phyloP scores from a whole-genome alignment of 2,113 vertebrate genomes.

The Hirundichthys speculiger region DNA sequence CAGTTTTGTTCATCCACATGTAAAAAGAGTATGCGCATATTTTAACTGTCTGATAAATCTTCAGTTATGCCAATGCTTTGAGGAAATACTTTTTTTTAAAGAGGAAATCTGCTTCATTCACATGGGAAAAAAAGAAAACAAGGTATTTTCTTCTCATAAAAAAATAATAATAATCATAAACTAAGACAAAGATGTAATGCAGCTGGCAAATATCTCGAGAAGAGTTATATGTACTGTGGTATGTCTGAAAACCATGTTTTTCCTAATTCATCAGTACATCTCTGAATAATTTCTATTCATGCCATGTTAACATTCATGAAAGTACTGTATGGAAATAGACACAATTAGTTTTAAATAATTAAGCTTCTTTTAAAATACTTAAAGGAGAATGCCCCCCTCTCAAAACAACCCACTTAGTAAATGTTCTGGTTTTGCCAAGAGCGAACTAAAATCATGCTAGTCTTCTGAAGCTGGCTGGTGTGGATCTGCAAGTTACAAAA shows the following conservation, averaged over 20 bases:
- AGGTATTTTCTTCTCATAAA: neutral
- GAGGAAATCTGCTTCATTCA: neutral
- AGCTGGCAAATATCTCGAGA: no score
- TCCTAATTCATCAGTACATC: no score
- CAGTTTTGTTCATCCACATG: slow-evolving; percentile 25
- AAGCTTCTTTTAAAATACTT: slow-evolving; percentile 8
- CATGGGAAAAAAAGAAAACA: no score
- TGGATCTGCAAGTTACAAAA: no score
- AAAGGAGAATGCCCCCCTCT: neutral
- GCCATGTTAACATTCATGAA: no score
- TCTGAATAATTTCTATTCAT: no score
- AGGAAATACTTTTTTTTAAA: neutral
- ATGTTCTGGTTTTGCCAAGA: neutral
- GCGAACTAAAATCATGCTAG: neutral
- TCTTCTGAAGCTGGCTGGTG: neutral
- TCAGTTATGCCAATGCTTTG: slow-evolving; percentile 1
- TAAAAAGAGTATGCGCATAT: slow-evolving; percentile 1
- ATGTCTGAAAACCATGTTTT: no score
- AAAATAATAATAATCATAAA: no score
- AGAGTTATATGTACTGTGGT: no score
- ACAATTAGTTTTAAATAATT: slow-evolving; percentile 14
- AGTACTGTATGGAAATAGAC: no score
- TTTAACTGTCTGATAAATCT: slow-evolving; percentile 22
- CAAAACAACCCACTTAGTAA: no score
- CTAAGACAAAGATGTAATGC: no score